phyloP scores from a whole-genome alignment of 2,888 invertebrate species.

The Tryphoninae sp. region DNA sequence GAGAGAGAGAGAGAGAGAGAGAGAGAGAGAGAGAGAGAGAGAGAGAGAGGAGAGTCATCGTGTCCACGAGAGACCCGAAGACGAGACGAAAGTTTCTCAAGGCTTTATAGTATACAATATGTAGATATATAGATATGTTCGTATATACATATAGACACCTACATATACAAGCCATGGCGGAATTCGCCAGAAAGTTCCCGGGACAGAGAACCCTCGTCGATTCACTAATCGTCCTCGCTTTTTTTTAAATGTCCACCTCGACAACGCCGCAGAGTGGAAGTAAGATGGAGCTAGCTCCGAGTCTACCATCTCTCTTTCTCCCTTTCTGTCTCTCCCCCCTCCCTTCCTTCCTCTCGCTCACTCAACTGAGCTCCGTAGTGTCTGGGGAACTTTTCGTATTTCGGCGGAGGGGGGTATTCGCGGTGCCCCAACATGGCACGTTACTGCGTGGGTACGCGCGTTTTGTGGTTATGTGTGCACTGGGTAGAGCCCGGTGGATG shows the following conservation, averaged over 20 bases:
- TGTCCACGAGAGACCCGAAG: neutral
- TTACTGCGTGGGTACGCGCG: constrained; percentile 65
- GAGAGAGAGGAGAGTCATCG: neutral
- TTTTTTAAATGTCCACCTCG: constrained; percentile 56
- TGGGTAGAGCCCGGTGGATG: constrained; percentile 49
- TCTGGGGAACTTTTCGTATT: constrained; percentile 56
- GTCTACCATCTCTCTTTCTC: constrained; percentile 5
- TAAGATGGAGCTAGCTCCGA: constrained; percentile 31
- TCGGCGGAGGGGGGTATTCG: constrained; percentile 33
- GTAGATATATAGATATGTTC: neutral
- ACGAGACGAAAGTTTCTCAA: constrained; percentile 15
- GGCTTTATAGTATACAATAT: constrained; percentile 11
- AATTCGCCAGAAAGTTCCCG: constrained; percentile 45
- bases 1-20: neutral
- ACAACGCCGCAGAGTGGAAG: constrained; percentile 23
- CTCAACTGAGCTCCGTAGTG: constrained; percentile 49
- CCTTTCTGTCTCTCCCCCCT: constrained; percentile 21
- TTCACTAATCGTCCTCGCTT: constrained; percentile 59
- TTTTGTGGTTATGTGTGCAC: constrained; percentile 54
- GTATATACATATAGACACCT: neutral
- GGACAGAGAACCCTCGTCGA: constrained; percentile 51
- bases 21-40: neutral
- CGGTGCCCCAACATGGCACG: constrained; percentile 64
- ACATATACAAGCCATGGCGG: constrained; percentile 31
- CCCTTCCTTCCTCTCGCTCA: constrained; percentile 35